These are phyloP conservation scores for Zele albiditarsus DNA, from an alignment of 2,888 invertebrate genomes.

Conservation along the genomic window DNA sequence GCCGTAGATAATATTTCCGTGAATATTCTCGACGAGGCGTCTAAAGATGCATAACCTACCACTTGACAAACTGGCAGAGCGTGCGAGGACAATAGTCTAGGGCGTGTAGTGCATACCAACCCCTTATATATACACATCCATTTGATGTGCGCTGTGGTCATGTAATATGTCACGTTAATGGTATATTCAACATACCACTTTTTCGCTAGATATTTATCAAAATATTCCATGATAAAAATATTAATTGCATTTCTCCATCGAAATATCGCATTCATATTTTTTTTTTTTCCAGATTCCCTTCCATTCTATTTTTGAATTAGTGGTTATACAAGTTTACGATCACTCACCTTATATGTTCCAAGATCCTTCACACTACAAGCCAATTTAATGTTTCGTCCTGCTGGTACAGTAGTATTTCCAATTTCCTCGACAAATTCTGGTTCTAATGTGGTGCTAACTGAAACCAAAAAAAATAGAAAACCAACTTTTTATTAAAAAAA, in stretches of 20 bases:
- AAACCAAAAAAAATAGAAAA: slow-evolving; percentile 72
- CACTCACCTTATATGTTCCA: slow-evolving; percentile 89
- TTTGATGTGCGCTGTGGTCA: neutral
- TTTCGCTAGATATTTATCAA: neutral
- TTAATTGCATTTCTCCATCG: neutral
- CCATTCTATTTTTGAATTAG: neutral
- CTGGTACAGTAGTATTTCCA: slow-evolving; percentile 92
- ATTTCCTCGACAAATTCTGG: slow-evolving; percentile 93
- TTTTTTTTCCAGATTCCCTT: neutral
- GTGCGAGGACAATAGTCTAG: slow-evolving; percentile 1
- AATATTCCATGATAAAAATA: neutral
- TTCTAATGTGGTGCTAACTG: slow-evolving; percentile 83
- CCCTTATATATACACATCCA: neutral
- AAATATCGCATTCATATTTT: neutral
- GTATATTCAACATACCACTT: neutral
- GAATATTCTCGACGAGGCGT: slow-evolving; percentile 11
- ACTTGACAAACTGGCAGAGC: slow-evolving; percentile 13
- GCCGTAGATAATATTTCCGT: slow-evolving; percentile 5
- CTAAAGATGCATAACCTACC: slow-evolving; percentile 11
- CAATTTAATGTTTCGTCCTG: slow-evolving; percentile 90
- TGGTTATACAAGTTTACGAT: neutral
- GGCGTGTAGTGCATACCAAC: slow-evolving; percentile 7
- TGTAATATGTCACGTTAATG: neutral
- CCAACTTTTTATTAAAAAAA: neutral
- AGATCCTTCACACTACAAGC: slow-evolving; percentile 94